Conservation (phyloP, 2,113 vertebrate genomes). For the Apeltes quadracus region DNA sequence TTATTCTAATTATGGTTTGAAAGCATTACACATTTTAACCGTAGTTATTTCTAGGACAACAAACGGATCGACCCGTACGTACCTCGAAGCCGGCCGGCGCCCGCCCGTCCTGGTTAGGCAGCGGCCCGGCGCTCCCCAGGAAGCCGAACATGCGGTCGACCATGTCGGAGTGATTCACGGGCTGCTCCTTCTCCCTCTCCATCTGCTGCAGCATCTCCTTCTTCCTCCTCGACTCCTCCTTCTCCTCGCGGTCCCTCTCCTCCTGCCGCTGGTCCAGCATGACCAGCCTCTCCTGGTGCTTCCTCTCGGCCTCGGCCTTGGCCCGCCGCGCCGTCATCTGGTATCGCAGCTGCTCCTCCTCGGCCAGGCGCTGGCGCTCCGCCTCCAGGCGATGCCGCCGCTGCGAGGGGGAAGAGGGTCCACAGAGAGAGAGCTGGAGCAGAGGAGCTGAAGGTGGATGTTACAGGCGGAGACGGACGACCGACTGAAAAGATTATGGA, state of each 20-base stretch:
- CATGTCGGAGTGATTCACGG: slow-evolving; percentile 96
- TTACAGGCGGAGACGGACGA: not conserved
- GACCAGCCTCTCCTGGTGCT: slow-evolving; percentile 91
- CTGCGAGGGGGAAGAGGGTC: slow-evolving; percentile 69
- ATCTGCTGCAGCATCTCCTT: slow-evolving; percentile 94
- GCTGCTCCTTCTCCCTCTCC: slow-evolving; percentile 91
- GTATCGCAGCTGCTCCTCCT: slow-evolving; percentile 91
- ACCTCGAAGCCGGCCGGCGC: slow-evolving; percentile 92
- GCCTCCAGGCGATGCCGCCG: slow-evolving; percentile 88
- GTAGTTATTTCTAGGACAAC: not conserved
- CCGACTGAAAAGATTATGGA: too few species aligned
- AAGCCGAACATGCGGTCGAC: slow-evolving; percentile 99
- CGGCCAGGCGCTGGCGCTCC: slow-evolving; percentile 87
- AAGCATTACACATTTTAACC: not conserved
- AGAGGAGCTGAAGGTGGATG: slow-evolving; percentile 7
- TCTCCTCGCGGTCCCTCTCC: slow-evolving; percentile 87
- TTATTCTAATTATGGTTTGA: not conserved
- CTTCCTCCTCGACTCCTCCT: slow-evolving; percentile 89
- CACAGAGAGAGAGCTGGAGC: slow-evolving; percentile 28
- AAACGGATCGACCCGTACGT: not conserved
- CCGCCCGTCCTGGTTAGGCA: slow-evolving; percentile 93
- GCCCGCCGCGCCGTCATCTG: slow-evolving; percentile 96
- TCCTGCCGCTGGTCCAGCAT: slow-evolving; percentile 90
- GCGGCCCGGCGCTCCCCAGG: slow-evolving; percentile 85
- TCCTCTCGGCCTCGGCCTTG: slow-evolving; percentile 93